phyloP scores from a whole-genome alignment of 2,113 vertebrate genomes.

The Sturnus vulgaris region DNA sequence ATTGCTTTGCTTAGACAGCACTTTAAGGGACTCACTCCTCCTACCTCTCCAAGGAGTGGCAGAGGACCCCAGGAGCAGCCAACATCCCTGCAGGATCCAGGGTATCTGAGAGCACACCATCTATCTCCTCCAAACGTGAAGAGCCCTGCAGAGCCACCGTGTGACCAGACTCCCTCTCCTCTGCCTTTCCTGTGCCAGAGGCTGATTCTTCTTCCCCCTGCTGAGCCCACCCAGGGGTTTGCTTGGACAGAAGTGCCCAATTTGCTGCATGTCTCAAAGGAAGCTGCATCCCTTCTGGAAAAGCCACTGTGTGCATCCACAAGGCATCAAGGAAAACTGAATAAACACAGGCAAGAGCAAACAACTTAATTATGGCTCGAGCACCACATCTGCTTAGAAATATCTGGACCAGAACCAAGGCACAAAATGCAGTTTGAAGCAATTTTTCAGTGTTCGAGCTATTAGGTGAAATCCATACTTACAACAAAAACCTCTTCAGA shows the following conservation, averaged over 20 bases:
- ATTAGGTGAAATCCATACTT: not conserved
- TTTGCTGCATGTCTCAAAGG: not conserved
- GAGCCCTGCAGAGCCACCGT: not conserved
- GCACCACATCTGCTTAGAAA: not conserved
- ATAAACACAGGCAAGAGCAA: not conserved
- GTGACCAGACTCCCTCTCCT: not conserved
- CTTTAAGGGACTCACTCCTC: not conserved
- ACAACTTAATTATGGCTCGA: not conserved
- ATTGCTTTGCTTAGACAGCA: not conserved
- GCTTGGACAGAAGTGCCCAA: not conserved
- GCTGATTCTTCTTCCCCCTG: too few relatives aligned
- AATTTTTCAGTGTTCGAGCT: not conserved
- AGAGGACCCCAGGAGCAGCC: not conserved
- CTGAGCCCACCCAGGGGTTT: not conserved
- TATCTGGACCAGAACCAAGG: not conserved
- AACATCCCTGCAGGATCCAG: not conserved
- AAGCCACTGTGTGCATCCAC: not conserved
- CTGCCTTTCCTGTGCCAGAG: not conserved
- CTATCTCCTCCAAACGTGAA: not conserved
- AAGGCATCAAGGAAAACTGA: not conserved
- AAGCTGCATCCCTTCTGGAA: not conserved
- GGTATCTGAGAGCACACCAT: accelerated
- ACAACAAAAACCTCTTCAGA: not conserved
- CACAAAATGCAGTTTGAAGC: not conserved
- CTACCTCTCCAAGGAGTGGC: not conserved